Evolutionary conservation across 2,797 vertebrate species (phyloP).

Genomic region (Hephaestus fuliginosus): DNA sequence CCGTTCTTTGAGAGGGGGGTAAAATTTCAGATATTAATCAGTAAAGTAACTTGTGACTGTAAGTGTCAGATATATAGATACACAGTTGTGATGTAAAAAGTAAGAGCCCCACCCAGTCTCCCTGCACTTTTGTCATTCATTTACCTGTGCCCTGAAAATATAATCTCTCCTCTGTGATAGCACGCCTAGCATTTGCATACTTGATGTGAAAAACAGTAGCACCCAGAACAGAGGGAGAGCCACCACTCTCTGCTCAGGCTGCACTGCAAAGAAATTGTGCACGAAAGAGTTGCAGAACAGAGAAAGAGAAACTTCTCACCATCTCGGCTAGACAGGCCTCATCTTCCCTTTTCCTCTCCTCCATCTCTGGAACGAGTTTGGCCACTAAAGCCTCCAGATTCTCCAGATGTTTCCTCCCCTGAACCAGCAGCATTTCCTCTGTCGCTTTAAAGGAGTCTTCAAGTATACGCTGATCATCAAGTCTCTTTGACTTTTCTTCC

Average conservation of each 20-base stretch:
- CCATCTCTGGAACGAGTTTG: rapidly evolving
- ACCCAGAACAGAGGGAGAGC: background rate
- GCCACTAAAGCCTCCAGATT: rapidly evolving
- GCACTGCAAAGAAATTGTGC: background rate
- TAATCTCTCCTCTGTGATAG: background rate
- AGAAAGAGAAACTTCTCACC: slow-evolving; percentile 30
- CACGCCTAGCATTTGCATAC: background rate
- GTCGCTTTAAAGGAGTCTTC: rapidly evolving
- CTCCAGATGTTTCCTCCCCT: rapidly evolving
- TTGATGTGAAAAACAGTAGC: background rate
- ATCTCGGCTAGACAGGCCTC: slow-evolving; percentile 30
- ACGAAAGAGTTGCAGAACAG: background rate
- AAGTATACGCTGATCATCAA: rapidly evolving
- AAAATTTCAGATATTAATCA: too few relatives aligned
- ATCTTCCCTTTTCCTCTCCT: background rate
- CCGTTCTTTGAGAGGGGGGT: too few relatives aligned
- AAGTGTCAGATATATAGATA: too few relatives aligned
- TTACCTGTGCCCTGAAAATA: background rate
- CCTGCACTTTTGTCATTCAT: background rate
- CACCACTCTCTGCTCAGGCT: background rate
- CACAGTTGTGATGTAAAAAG: too few relatives aligned
- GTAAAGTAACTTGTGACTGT: too few relatives aligned
- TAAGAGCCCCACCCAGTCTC: too few relatives aligned
- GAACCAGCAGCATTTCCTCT: rapidly evolving
- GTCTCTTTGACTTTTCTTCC: rapidly evolving